Conservation (phyloP, 2,797 vertebrate species). For the Bradypus variegatus region DNA sequence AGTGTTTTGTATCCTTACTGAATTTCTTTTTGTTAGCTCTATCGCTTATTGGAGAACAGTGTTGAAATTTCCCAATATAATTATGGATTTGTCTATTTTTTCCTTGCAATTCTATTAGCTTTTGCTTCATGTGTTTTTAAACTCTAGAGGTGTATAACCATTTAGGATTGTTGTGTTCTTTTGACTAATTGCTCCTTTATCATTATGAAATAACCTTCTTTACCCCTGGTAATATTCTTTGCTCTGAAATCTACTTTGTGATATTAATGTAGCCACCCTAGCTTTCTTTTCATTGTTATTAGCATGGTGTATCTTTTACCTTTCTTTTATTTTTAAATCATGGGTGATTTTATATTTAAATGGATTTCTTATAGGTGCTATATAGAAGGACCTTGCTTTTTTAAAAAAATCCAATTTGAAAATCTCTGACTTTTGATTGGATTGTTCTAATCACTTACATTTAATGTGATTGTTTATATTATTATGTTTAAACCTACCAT, state of each 20-base stretch:
- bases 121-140: background rate
- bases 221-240: background rate
- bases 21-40: background rate
- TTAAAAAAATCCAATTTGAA: background rate
- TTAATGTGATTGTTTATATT: background rate
- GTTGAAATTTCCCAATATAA: background rate
- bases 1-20: background rate
- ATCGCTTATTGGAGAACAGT: background rate
- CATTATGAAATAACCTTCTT: background rate
- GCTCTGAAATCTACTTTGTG: background rate
- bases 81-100: background rate
- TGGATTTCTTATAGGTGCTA: background rate
- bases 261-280: background rate
- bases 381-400: background rate
- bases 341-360: background rate
- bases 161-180: background rate
- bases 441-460: background rate
- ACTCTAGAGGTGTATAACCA: background rate
- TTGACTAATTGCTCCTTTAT: background rate
- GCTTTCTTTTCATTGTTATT: background rate
- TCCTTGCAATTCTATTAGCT: background rate
- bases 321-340: background rate
- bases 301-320: background rate
- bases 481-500: background rate
- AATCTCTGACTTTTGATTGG: background rate